Conservation (phyloP, 1,140 invertebrate species). For the Alviniconcha marisindica region DNA sequence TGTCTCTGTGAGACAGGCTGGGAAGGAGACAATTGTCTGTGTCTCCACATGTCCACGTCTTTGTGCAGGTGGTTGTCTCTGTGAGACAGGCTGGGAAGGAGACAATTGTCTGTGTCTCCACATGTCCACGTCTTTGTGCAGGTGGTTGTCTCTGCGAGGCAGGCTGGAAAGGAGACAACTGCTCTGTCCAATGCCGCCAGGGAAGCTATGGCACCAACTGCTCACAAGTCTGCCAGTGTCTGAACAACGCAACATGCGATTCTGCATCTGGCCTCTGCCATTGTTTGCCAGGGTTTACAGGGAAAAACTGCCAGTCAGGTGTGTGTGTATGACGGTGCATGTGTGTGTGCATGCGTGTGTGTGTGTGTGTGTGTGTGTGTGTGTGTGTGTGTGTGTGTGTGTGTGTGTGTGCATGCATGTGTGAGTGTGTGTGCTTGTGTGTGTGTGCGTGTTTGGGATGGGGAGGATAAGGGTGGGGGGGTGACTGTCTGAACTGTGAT, state of each 20-base stretch:
- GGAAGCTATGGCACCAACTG: neutral
- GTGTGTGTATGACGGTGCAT: neutral
- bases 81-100: too few relatives aligned
- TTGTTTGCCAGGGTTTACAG: neutral
- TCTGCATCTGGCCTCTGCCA: neutral
- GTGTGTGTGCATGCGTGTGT: neutral
- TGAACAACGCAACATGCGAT: conserved; percentile 4
- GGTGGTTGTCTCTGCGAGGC: neutral
- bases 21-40: neutral
- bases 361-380: neutral
- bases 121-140: neutral
- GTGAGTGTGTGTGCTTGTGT: neutral
- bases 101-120: too few relatives aligned
- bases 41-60: neutral
- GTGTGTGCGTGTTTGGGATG: neutral
- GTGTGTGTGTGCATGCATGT: neutral
- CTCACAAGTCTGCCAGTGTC: neutral
- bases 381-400: neutral
- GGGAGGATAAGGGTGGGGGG: neutral
- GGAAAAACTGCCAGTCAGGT: neutral
- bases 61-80: neutral
- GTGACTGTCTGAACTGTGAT: too few relatives aligned
- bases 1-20: neutral
- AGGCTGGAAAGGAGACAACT: neutral
- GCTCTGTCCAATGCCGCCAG: neutral